A percentile compares a stretch with the other conserved stretches of the same genome.
These are phyloP conservation scores for Papio anubis DNA, from an alignment of 2,113 vertebrate species.

Conservation along the genomic window DNA sequence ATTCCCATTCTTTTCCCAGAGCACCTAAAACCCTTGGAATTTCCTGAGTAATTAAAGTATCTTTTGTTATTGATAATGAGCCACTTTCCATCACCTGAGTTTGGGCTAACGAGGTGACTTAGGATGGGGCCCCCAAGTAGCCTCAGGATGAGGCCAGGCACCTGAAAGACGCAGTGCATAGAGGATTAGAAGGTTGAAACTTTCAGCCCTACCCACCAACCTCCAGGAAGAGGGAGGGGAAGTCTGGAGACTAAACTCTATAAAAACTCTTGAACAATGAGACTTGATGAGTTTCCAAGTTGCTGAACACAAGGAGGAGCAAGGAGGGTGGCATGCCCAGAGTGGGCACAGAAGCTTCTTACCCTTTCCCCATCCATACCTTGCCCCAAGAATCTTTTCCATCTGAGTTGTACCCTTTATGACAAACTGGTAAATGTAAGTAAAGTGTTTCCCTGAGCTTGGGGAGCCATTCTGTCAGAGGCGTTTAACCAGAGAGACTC, in stretches of 20 bases:
- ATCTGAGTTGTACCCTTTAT: background rate
- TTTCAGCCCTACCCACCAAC: background rate
- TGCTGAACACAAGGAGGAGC: background rate
- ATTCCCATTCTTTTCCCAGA: background rate
- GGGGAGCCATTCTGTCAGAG: background rate
- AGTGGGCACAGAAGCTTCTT: background rate
- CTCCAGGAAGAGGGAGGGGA: background rate
- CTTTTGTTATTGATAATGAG: background rate
- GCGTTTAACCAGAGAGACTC: no score
- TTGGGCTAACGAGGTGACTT: background rate
- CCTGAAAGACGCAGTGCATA: background rate
- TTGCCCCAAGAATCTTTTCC: background rate
- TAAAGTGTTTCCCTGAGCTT: background rate
- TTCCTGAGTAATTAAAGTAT: background rate
- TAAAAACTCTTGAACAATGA: background rate
- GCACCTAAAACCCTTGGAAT: background rate
- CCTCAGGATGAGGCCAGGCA: background rate
- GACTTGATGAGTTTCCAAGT: background rate
- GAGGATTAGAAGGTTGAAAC: background rate
- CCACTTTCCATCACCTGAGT: background rate
- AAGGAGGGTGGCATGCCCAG: no score
- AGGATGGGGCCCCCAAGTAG: no score
- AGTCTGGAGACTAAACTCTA: background rate
- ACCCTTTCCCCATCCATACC: background rate
- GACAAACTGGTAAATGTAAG: background rate